These are phyloP conservation scores for Camponotus vicinus DNA, from an alignment of 1,140 invertebrate genomes.

Conservation along the genomic window DNA sequence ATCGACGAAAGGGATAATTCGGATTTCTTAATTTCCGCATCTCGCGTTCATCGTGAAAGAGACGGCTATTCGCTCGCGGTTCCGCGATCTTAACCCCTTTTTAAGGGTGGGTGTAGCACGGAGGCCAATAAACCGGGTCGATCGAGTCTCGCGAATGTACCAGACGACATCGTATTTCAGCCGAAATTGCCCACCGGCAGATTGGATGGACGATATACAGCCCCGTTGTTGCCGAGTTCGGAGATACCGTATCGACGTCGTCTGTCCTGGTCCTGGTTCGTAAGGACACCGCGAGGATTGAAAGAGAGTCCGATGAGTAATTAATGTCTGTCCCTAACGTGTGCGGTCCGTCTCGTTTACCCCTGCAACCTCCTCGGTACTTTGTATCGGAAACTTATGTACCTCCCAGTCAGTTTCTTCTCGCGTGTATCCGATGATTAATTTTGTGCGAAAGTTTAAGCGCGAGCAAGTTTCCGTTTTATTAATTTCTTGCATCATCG, in stretches of 20 bases:
- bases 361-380: conserved; percentile 35
- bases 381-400: conserved; percentile 6
- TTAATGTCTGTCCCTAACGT: conserved; percentile 50
- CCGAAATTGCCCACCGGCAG: conserved; percentile 85
- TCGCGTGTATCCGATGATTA: neutral
- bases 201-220: conserved; percentile 87
- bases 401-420: neutral
- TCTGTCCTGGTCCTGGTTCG: conserved; percentile 25
- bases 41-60: neutral
- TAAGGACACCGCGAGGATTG: conserved; percentile 54
- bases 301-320: conserved; percentile 69
- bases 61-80: conserved; percentile 36
- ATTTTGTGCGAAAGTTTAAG: neutral
- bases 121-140: conserved; percentile 77
- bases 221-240: conserved; percentile 75
- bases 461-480: neutral
- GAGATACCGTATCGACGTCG: conserved; percentile 68
- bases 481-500: neutral
- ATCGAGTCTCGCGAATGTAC: conserved; percentile 80
- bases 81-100: conserved; percentile 82
- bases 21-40: neutral
- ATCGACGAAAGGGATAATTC: neutral
- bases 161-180: conserved; percentile 86
- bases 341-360: conserved; percentile 33
- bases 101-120: conserved; percentile 75